Evolutionary conservation across 2,888 invertebrate genomes (phyloP).

Genomic region (Synanthedon formicaeformis): DNA sequence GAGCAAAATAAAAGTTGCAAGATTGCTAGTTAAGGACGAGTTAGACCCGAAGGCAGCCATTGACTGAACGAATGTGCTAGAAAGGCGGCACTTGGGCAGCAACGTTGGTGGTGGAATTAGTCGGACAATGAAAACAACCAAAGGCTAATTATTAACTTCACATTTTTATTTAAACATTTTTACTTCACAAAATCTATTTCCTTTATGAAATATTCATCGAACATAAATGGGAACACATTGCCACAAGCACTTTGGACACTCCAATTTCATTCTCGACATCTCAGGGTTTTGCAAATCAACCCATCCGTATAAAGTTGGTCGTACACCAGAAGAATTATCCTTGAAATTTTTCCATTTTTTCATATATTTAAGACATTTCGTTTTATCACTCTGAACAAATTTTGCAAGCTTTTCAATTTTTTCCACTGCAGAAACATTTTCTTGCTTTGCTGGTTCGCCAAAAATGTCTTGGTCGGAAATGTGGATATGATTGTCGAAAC

Average conservation of each 20-base stretch:
- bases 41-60: no score
- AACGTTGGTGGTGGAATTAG: no score
- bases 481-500: constrained; percentile 38
- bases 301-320: constrained; percentile 26
- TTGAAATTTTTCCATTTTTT: constrained; percentile 53
- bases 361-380: constrained; percentile 13
- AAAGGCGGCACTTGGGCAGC: no score
- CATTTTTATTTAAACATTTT: constrained; percentile 25
- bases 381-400: constrained; percentile 36
- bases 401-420: constrained; percentile 65
- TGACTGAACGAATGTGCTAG: no score
- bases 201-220: constrained; percentile 36
- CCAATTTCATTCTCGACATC: constrained; percentile 10
- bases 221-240: constrained; percentile 56
- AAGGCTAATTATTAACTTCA: constrained; percentile 17
- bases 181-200: constrained; percentile 23
- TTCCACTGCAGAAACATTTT: constrained; percentile 41
- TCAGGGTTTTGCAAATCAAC: constrained; percentile 29
- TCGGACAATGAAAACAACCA: no score
- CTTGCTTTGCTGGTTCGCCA: constrained; percentile 30
- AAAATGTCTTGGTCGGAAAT: constrained; percentile 28
- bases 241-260: constrained; percentile 62
- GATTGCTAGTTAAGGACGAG: no score
- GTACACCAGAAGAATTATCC: constrained; percentile 20
- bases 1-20: no score